Conservation (phyloP, 2,113 vertebrate species). For the Alligator mississippiensis region DNA sequence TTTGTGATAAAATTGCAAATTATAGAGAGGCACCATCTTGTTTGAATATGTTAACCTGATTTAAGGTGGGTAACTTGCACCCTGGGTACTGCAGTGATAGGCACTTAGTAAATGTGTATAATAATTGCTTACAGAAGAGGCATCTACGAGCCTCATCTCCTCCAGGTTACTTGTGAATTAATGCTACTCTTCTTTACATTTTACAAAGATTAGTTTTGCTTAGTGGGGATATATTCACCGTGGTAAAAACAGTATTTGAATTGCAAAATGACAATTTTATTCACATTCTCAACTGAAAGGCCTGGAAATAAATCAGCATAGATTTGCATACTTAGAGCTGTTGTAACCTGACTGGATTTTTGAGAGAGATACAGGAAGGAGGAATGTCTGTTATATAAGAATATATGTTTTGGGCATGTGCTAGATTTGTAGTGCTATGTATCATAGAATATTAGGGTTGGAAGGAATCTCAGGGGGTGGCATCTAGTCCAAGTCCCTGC, state of each 20-base stretch:
- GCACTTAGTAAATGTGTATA: not conserved
- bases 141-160: not conserved
- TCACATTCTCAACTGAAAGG: not conserved
- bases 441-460: no score
- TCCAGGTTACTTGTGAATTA: not conserved
- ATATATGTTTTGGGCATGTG: no score
- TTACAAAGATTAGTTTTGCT: no score
- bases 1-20: not conserved
- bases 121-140: not conserved
- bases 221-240: not conserved
- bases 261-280: not conserved
- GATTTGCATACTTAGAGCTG: not conserved
- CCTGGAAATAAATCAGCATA: not conserved
- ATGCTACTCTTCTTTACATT: not conserved
- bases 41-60: not conserved
- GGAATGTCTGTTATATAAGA: not conserved
- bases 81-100: not conserved
- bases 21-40: not conserved
- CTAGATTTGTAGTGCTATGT: no score
- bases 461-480: no score
- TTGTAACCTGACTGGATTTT: not conserved
- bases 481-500: no score
- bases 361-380: not conserved
- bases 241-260: not conserved
- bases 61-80: not conserved